Evolutionary conservation across 2,888 invertebrate species (phyloP), one percentile per base, ranked within the genome.

Genomic region (Lasioglossum morio): DNA sequence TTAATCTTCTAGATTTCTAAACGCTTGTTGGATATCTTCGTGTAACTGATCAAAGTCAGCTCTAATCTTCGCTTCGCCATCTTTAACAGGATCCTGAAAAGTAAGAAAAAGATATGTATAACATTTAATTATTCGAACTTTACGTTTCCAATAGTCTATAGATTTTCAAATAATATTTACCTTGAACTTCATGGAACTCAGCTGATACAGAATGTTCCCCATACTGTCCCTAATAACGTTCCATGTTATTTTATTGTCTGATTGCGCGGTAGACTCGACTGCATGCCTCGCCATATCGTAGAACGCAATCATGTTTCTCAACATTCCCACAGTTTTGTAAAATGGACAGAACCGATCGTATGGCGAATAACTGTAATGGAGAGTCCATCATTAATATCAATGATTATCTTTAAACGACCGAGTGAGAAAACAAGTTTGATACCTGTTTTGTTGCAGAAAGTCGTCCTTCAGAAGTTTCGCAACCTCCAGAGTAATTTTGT

Each of bases 131-230:
- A 53, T 19, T 40, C n/a, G 37, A 16, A 10, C 14, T 57, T 48
- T 27, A 70, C 19, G 5, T 34, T 16, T 23, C 53, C 34, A 23
- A 37, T 69, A 8, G 37, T 12, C 76, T 30, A 53, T 34, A 57
- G 14, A 34, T 34, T 30, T 73, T 73, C 4, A 23, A 72, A 70
- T 69, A 12, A 40, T 72, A 91, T 93, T 91, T 93, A 98, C 98
- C 97, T 99, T 99, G 97, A 99, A 99, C 96, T 99, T 99, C 99
- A 99, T 99, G 95, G 98, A 98, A 94, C 98, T 99, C 91, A 99
- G 97, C 95, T 99, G 99, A 96, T 99, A 99, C 93, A 99, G 97
- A 93, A 99, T 98, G 95, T 98, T 98, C 94, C 98, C 98, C 99
- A 99, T 98, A 93, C 98, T 98, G 95, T 99, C 99, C 89, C 98